Percentiles rank a stretch among this genome's conserved stretches.
Evolutionary conservation across 2,888 invertebrate species (phyloP).

Genomic region (Subacronicta megacephala): DNA sequence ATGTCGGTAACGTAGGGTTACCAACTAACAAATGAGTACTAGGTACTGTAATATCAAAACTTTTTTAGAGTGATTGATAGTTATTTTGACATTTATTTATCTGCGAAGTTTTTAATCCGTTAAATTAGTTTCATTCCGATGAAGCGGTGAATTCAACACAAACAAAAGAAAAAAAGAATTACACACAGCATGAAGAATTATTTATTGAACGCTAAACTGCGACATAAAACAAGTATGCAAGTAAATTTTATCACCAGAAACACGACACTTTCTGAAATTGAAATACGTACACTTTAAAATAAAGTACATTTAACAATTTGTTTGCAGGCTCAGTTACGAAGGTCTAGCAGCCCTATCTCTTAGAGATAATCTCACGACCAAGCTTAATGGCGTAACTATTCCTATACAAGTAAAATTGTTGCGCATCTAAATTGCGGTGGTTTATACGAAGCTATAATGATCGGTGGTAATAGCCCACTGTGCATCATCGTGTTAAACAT

Average conservation of each 20-base stretch:
- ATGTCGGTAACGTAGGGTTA: constrained; percentile 42
- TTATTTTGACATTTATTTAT: neutral
- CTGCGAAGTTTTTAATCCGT: constrained; percentile 22
- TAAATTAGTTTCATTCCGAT: constrained; percentile 34
- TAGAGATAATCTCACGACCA: constrained; percentile 56
- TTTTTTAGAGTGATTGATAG: neutral
- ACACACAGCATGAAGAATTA: constrained; percentile 3
- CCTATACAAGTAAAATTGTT: constrained; percentile 64
- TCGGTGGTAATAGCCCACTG: constrained; percentile 61
- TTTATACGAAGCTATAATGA: constrained; percentile 69
- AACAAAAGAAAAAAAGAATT: constrained; percentile 7
- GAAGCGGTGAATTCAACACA: constrained; percentile 3
- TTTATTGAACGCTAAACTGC: constrained; percentile 6
- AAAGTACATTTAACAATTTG: constrained; percentile 15
- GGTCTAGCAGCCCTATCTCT: constrained; percentile 40
- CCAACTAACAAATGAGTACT: constrained; percentile 7
- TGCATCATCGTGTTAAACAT: constrained; percentile 69
- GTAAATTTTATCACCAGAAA: neutral
- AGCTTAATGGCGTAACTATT: constrained; percentile 69
- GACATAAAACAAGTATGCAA: neutral
- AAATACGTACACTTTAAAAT: no score
- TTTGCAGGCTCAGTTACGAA: constrained; percentile 16
- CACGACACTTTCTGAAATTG: neutral
- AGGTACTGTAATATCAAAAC: neutral
- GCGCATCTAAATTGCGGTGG: constrained; percentile 68